These are phyloP conservation scores for Leptoclinus maculatus DNA, from an alignment of 2,797 vertebrate species.

Conservation along the genomic window DNA sequence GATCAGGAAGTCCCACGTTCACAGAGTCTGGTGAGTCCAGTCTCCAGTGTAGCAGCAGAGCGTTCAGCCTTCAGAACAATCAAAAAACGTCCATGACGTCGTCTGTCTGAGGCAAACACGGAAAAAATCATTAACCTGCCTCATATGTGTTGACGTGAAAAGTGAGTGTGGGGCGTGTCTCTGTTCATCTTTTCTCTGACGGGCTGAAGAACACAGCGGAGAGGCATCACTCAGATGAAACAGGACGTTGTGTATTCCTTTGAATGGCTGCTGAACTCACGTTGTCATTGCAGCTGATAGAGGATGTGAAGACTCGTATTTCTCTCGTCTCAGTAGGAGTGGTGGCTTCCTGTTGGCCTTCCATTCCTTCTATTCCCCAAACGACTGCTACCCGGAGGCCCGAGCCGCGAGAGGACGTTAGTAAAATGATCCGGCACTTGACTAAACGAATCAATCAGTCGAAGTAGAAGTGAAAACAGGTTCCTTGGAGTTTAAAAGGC, in stretches of 20 bases:
- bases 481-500: conserved; percentile 12
- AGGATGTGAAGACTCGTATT: conserved; percentile 30
- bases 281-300: conserved; percentile 30
- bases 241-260: conserved; percentile 4
- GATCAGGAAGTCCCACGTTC: no score
- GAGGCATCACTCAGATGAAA: not conserved
- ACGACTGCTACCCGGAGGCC: conserved; percentile 14
- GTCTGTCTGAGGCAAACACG: no score
- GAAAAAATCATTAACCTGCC: no score
- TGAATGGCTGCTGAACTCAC: conserved; percentile 1
- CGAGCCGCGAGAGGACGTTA: not conserved
- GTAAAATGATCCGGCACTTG: conserved; percentile 12
- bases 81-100: no score
- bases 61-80: no score
- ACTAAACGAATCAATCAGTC: conserved; percentile 1
- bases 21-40: no score
- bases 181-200: no score
- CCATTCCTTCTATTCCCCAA: conserved; percentile 57
- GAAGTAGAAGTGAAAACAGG: not conserved
- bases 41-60: no score
- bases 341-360: conserved; percentile 57
- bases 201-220: not conserved
- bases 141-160: no score
- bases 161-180: no score
- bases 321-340: conserved; percentile 42